Base-by-base conservation (phyloP, 35 echinoderm and acorn worm species). In the Ophiothrix spiculata region DNA sequence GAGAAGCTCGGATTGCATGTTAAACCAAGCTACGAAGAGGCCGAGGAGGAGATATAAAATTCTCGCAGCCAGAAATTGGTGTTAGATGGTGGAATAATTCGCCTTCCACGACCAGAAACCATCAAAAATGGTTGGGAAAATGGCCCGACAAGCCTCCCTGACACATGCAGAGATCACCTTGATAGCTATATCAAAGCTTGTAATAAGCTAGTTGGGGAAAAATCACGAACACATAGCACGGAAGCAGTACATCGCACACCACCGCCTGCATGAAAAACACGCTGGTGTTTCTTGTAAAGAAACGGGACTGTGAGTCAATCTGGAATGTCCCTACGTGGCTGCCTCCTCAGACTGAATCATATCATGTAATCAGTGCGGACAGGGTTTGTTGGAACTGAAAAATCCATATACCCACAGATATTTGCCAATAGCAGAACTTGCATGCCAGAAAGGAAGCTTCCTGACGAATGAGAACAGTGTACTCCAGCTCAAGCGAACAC, bases 301-400 rank as follows among this genome's bases (percentile, higher is more conserved):
- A n/a, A 89, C 87, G 74, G 78, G 87, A 74, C 78, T 89, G 31
- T 84, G 79, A 79, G 80, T 89, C 12, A 89, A 77, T 40, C 31
- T 76, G 14, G 14, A 74, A 37, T 36, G 35, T 89, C 87, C 79
- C 23, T 89, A 56, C 37, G 78, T 89, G 82, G 87, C 75, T 40
- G 79, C 41, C 29, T 89, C 87, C 82, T 79, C 87, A 42, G 79
- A 89, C 56, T 56, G 79, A 38, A 88, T 88, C 32, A 40, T 89
- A 36, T 39, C 13, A 69, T 89, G 87, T 79, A 82, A 89, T 21
- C 56, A 83, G 64, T 89, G 79, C 45, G 79, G 87, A 32, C 35
- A 73, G 39, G 87, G 87, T 83, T 69, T 89, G 21, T 21, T 89
- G 28, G 87, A 82, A 89, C 35, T 89, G 12, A 89, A 89, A 76